These are phyloP conservation scores for Galerucella nymphaeae DNA, from an alignment of 2,888 invertebrate genomes.

Conservation along the genomic window DNA sequence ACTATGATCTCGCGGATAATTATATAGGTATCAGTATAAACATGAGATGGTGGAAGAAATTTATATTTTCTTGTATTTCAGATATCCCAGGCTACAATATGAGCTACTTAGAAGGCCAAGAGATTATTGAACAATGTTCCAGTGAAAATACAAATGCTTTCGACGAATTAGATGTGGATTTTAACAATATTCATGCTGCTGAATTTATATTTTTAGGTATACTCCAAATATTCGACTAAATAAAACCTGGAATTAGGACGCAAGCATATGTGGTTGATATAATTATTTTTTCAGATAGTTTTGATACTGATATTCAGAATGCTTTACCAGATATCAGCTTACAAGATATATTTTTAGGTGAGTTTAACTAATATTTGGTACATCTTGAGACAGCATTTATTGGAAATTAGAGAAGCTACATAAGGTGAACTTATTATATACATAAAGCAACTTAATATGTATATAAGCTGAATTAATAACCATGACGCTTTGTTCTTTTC, in stretches of 20 bases:
- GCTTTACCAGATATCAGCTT: constrained; percentile 39
- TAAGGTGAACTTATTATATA: too few relatives aligned
- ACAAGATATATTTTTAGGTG: constrained; percentile 42
- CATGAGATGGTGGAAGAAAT: not conserved
- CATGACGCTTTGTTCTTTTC: too few relatives aligned
- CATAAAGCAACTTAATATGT: too few relatives aligned
- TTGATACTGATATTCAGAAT: constrained; percentile 38
- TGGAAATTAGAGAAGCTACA: not conserved
- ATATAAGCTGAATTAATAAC: too few relatives aligned
- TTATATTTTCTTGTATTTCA: not conserved
- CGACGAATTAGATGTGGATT: constrained; percentile 37
- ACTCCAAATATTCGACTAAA: not conserved
- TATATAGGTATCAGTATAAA: constrained; percentile 31
- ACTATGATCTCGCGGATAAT: constrained; percentile 36
- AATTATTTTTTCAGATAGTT: constrained; percentile 35
- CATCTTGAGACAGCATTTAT: not conserved
- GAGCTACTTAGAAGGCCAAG: constrained; percentile 36
- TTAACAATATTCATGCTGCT: constrained; percentile 31
- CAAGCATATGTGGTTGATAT: not conserved
- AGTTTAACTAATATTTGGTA: not conserved
- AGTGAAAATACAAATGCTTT: constrained; percentile 13
- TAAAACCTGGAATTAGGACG: too few relatives aligned
- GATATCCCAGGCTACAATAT: constrained; percentile 37
- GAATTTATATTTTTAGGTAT: constrained; percentile 42
- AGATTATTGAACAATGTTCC: constrained; percentile 21